Base-by-base conservation (phyloP, 1,140 invertebrate genomes). In the Triops longicaudatus region DNA sequence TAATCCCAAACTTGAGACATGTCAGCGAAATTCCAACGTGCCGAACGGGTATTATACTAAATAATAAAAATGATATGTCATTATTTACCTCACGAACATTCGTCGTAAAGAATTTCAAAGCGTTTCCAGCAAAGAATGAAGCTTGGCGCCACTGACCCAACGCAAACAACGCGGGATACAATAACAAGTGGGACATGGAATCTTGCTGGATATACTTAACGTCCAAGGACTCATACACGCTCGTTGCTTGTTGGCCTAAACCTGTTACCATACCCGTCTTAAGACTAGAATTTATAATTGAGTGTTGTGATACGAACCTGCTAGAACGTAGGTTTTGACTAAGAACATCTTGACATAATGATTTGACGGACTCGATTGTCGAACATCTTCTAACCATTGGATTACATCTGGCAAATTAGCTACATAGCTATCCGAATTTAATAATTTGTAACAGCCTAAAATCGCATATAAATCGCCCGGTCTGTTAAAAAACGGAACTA, bases 161-260 rank as follows among this genome's bases (percentile, higher is more conserved):
- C 0, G 95, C 95, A 85, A 97, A 94, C 82, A 97, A 86, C 83
- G 98, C 96, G 78, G 72, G 73, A 28, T 43, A 73, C 12, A 79
- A 72, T 22, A 63, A 63, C n/a, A 79, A 77, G 50, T 79, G 76
- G 27, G 76, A 72, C 81, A 98, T 85, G 0, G 95, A 95, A 85
- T 98, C 95, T 82, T 97, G 86, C 83, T 98, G 96, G 79, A 98
- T 90, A 84, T 98, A 94, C 86, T 98, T 98, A 74, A 96, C 88
- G 81, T 98, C 96, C 82, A 98, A 85, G 73, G 82, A 83, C 75
- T 87, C 86, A 80, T 91, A 93, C 78, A 63, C 17, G 17, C 50
- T 63, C 14, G 50, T 14, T 9, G 50, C 50, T 63, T 63, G 10
- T 22, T 63, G 50, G 14, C 50, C 50, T 22, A 63, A 63, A 90